Conservation (phyloP, 2,888 invertebrate species). For the Parelbella ahira region DNA sequence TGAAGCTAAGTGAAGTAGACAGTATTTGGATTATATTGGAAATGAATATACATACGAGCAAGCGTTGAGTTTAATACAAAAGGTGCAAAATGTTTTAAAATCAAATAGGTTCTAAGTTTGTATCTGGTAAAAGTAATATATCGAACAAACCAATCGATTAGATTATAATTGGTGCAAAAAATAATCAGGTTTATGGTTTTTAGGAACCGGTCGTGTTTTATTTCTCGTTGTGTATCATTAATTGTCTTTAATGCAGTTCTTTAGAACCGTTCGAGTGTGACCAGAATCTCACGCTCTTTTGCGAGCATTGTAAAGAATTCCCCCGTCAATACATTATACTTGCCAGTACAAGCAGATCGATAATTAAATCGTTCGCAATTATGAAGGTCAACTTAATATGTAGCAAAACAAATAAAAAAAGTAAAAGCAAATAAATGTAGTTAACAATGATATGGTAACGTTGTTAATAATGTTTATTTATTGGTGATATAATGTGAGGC, state of each 20-base stretch:
- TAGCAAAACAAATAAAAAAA: conserved; percentile 6
- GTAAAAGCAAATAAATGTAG: too few species aligned
- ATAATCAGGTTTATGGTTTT: too few species aligned
- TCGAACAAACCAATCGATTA: too few species aligned
- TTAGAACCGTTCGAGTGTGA: conserved; percentile 7
- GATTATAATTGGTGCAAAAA: conserved; percentile 2
- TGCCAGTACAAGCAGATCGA: conserved; percentile 2
- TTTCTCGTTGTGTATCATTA: conserved; percentile 14
- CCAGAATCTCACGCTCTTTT: conserved; percentile 5
- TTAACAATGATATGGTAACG: too few species aligned
- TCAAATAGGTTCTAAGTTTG: too few species aligned
- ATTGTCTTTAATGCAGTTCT: conserved; percentile 11
- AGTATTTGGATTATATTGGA: conserved; percentile 16
- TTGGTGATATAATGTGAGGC: too few species aligned
- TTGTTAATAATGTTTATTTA: too few species aligned
- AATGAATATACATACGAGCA: conserved; percentile 18
- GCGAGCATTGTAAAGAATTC: conserved; percentile 7
- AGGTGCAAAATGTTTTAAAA: conserved; percentile 5
- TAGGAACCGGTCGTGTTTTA: conserved; percentile 3
- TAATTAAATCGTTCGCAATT: conserved; percentile 17
- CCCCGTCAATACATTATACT: conserved; percentile 11
- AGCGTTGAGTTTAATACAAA: conserved; percentile 6
- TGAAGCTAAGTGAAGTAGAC: conserved; percentile 10
- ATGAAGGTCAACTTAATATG: neutral
- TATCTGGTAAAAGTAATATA: too few species aligned